Evolutionary conservation across 2,797 vertebrate genomes (phyloP).

Genomic region (Prionace glauca): DNA sequence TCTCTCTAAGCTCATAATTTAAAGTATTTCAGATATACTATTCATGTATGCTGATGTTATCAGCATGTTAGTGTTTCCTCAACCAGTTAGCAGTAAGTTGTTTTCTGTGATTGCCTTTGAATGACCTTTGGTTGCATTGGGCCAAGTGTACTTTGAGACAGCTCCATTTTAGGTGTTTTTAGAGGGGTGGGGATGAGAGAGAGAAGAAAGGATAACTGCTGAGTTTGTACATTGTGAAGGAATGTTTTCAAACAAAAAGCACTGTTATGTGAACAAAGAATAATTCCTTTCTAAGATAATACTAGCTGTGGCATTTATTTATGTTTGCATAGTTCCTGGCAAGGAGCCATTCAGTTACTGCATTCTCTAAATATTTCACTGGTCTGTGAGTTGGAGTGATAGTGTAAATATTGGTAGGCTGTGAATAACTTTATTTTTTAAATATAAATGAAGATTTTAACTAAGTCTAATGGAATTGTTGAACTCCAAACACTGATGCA

Average conservation of each 20-base stretch:
- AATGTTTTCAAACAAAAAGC: constrained; percentile 29
- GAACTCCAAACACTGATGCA: neutral
- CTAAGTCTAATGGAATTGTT: neutral
- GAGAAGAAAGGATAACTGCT: neutral
- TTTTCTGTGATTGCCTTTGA: constrained; percentile 21
- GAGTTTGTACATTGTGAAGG: constrained; percentile 8
- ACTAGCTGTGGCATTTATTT: neutral
- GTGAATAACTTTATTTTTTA: neutral
- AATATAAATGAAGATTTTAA: too few species aligned
- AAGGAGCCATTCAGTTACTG: constrained; percentile 20
- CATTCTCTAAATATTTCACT: constrained; percentile 31
- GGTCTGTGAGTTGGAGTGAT: constrained; percentile 28
- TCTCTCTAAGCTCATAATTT: neutral
- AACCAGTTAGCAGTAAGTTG: neutral
- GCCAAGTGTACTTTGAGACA: neutral
- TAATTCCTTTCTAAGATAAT: constrained; percentile 31
- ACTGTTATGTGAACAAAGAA: constrained; percentile 20
- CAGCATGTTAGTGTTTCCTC: neutral
- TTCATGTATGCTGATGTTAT: neutral
- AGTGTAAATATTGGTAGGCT: neutral
- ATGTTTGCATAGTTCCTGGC: constrained; percentile 41
- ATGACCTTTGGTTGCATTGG: neutral
- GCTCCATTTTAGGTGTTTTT: constrained; percentile 21
- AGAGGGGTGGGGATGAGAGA: neutral
- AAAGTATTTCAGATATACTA: neutral